phyloP scores from a whole-genome alignment of 2,888 invertebrate genomes.

The Chouioia cunea region DNA sequence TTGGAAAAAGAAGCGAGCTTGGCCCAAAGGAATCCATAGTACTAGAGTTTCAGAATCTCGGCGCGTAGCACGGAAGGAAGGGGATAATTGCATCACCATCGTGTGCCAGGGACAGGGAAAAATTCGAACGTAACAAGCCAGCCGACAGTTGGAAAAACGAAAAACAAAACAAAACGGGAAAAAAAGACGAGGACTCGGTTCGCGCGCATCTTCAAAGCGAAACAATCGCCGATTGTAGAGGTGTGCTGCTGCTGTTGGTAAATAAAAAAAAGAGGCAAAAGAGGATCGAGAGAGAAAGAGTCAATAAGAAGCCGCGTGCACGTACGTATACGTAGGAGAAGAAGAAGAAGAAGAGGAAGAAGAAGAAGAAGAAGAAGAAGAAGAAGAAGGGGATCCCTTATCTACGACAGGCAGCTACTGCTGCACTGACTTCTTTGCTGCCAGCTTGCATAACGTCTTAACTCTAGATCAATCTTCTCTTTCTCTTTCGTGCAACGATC shows the following conservation, averaged over 20 bases:
- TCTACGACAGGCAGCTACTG: slow-evolving; percentile 41
- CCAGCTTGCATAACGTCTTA: slow-evolving; percentile 47
- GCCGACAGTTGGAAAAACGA: slow-evolving; percentile 1
- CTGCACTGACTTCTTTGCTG: slow-evolving; percentile 31
- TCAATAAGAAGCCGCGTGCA: slow-evolving; percentile 30
- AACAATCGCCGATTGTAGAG: slow-evolving; percentile 42
- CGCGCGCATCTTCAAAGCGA: slow-evolving; percentile 6
- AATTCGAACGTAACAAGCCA: background rate
- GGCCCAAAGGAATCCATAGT: no score
- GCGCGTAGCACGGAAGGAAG: background rate
- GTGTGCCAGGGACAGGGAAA: background rate
- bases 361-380: background rate
- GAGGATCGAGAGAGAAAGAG: slow-evolving; percentile 22
- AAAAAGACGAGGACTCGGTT: background rate
- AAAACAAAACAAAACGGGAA: background rate
- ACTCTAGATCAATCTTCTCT: slow-evolving; percentile 44
- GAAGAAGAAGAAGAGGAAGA: background rate
- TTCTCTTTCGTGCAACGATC: background rate
- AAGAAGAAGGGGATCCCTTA: slow-evolving; percentile 37
- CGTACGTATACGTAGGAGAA: background rate
- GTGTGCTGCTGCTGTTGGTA: background rate
- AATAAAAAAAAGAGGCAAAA: background rate
- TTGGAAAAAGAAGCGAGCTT: no score
- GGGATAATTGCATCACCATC: background rate
- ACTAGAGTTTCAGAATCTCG: background rate